Evolutionary conservation across 2,797 vertebrate genomes (phyloP).

Genomic region (Kryptopterus vitreolus): DNA sequence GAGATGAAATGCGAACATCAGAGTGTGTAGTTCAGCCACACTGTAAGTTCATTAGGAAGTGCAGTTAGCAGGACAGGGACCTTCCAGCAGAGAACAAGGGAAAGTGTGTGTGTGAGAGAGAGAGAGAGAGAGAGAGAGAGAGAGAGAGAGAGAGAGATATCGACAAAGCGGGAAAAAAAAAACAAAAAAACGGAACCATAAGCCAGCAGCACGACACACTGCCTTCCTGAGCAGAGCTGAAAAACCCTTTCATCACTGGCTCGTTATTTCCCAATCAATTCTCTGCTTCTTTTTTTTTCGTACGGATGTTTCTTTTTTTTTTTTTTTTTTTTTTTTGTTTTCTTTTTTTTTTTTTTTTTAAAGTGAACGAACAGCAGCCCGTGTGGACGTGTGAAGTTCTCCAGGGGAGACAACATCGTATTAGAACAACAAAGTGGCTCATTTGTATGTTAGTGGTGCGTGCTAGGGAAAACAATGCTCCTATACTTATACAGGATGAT

Average conservation of each 20-base stretch:
- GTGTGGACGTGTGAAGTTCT: constrained; percentile 25
- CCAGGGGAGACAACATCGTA: constrained; percentile 24
- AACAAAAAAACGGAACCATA: constrained; percentile 48
- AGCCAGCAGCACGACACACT: constrained; percentile 34
- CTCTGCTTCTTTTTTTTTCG: constrained; percentile 33
- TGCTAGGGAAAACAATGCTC: constrained; percentile 5
- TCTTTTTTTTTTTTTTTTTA: constrained; percentile 17
- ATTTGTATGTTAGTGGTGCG: constrained; percentile 44
- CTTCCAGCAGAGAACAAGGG: constrained; percentile 23
- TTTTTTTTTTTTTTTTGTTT: constrained; percentile 35
- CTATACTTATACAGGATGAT: constrained; percentile 40
- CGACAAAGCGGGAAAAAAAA: not conserved
- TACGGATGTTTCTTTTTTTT: not conserved
- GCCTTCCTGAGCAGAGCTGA: constrained; percentile 20
- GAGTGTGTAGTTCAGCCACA: constrained; percentile 61
- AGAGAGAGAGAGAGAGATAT: not conserved
- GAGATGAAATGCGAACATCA: constrained; percentile 76
- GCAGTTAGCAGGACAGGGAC: constrained; percentile 45
- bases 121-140: not conserved
- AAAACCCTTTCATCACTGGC: constrained; percentile 43
- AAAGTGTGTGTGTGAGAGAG: not conserved
- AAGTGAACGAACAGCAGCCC: constrained; percentile 13
- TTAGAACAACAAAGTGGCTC: constrained; percentile 40
- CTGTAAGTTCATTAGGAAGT: constrained; percentile 70
- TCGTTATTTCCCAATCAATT: constrained; percentile 50